Conservation (phyloP, 2,797 vertebrate species). For the Falco naumanni region DNA sequence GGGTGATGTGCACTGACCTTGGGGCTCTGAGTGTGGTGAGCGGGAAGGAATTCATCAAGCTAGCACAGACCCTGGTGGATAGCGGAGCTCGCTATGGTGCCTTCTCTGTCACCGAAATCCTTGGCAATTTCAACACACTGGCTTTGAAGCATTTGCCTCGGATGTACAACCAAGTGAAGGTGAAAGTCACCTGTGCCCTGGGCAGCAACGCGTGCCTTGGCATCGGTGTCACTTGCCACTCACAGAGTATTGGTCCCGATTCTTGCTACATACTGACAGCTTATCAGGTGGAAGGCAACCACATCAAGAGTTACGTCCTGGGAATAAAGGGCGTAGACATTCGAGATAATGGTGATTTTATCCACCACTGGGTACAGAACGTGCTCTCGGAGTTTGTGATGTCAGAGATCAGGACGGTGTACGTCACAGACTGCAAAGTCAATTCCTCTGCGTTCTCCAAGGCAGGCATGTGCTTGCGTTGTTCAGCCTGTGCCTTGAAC, state of each 20-base stretch:
- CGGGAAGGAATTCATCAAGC: conserved; percentile 96
- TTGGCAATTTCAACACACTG: conserved; percentile 95
- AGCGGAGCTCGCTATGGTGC: conserved; percentile 95
- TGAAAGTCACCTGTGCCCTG: conserved; percentile 96
- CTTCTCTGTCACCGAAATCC: conserved; percentile 93
- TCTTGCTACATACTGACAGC: conserved; percentile 95
- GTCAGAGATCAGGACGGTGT: conserved; percentile 96
- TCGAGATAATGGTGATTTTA: conserved; percentile 91
- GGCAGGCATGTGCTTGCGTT: conserved; percentile 90
- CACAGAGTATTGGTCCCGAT: conserved; percentile 89
- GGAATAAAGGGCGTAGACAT: conserved; percentile 91
- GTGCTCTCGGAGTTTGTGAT: conserved; percentile 98
- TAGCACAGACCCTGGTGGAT: conserved; percentile 97
- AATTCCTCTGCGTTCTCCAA: conserved; percentile 88
- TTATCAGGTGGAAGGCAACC: conserved; percentile 93
- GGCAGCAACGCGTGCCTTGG: conserved; percentile 94
- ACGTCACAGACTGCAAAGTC: conserved; percentile 92
- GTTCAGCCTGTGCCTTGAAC: conserved; percentile 93
- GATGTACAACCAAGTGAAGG: conserved; percentile 99
- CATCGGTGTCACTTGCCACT: conserved; percentile 96
- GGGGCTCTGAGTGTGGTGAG: conserved; percentile 91
- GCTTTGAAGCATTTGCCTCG: conserved; percentile 95
- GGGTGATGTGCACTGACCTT: conserved; percentile 96
- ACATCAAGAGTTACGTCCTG: conserved; percentile 93
- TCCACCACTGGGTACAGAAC: conserved; percentile 98